Conservation (phyloP, 1,140 invertebrate species). For the Mamestra configurata region DNA sequence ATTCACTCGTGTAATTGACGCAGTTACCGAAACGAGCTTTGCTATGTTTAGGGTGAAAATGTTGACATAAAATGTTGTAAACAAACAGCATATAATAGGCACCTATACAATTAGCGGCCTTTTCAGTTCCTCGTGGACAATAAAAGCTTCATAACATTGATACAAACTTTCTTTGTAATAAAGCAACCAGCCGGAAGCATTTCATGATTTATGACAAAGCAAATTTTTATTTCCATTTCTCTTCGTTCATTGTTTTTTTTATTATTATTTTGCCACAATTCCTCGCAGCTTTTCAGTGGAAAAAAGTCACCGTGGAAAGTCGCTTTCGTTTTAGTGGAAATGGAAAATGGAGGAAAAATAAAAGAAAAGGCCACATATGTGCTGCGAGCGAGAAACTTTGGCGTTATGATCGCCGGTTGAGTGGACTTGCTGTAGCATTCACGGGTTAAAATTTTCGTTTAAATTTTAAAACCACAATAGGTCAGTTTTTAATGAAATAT, state of each 20-base stretch:
- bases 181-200: conserved; percentile 79
- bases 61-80: conserved; percentile 42
- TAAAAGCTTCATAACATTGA: conserved; percentile 66
- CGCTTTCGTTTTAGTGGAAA: conserved; percentile 79
- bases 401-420: conserved; percentile 61
- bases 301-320: conserved; percentile 80
- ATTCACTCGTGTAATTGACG: conserved; percentile 43
- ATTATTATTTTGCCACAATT: conserved; percentile 80
- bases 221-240: conserved; percentile 85
- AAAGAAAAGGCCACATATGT: conserved; percentile 75
- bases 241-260: conserved; percentile 79
- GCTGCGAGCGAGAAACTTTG: conserved; percentile 62
- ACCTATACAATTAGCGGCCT: conserved; percentile 65
- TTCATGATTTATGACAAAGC: conserved; percentile 86
- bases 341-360: conserved; percentile 77
- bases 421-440: conserved; percentile 51
- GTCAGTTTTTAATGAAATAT: neutral
- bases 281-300: conserved; percentile 75
- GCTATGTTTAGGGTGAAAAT: neutral
- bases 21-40: conserved; percentile 19
- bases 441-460: conserved; percentile 49
- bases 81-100: conserved; percentile 51
- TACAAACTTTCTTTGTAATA: conserved; percentile 81
- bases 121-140: conserved; percentile 62
- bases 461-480: conserved; percentile 7